A percentile compares a stretch with the other conserved stretches of the same genome.
phyloP scores from a whole-genome alignment of 37 sponge, comb jelly and placozoan species.

The Ianthella basta region DNA sequence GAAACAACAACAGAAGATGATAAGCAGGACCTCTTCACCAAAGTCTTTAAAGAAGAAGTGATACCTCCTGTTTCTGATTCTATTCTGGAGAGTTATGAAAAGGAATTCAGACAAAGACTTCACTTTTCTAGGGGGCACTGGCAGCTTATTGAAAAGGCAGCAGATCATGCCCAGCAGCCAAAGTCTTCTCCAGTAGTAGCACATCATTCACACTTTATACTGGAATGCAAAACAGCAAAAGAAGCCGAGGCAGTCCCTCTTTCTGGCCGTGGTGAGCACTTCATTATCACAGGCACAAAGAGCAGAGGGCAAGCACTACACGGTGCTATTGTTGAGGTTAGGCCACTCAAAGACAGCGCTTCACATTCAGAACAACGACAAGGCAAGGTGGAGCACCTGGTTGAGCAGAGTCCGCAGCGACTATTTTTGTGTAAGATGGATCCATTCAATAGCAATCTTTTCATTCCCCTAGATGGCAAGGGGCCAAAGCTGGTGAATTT shows the following conservation, averaged over 20 bases:
- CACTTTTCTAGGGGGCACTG: neutral
- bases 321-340: constrained; percentile 57
- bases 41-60: neutral
- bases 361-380: neutral
- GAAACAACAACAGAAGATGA: neutral
- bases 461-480: constrained; percentile 59
- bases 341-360: neutral
- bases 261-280: constrained; percentile 9
- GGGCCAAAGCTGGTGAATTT: constrained; percentile 61
- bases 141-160: neutral
- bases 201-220: neutral
- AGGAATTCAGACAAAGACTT: neutral
- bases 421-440: constrained; percentile 54
- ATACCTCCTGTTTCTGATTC: neutral
- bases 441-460: constrained; percentile 37
- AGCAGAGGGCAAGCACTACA: constrained; percentile 65
- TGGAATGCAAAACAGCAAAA: neutral
- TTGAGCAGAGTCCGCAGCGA: constrained; percentile 24
- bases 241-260: constrained; percentile 63
- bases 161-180: neutral
- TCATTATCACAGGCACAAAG: constrained; percentile 44
- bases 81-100: constrained; percentile 13
- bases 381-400: constrained; percentile 46
- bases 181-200: neutral
- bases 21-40: neutral